phyloP scores from a whole-genome alignment of 2,888 invertebrate genomes.

The Panzeria rudis region DNA sequence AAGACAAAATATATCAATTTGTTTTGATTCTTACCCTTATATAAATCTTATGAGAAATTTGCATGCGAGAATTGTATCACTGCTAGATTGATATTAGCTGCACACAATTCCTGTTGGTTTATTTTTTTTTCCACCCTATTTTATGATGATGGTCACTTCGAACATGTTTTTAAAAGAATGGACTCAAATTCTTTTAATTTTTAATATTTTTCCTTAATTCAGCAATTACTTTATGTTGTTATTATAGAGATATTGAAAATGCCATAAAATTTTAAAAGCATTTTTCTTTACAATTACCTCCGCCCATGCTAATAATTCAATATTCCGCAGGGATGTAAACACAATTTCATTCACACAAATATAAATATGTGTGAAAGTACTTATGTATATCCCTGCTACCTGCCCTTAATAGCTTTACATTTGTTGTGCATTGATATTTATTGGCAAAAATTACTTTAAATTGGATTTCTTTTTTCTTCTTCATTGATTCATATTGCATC shows the following conservation, averaged over 20 bases:
- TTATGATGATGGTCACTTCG: no score
- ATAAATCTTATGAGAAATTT: no score
- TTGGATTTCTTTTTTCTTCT: background rate
- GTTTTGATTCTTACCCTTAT: no score
- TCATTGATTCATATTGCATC: background rate
- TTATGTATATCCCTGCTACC: background rate
- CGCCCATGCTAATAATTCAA: background rate
- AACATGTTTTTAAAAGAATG: no score
- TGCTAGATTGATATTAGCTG: no score
- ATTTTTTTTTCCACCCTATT: no score
- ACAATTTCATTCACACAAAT: background rate
- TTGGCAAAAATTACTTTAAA: constrained; percentile 28
- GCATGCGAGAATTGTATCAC: no score
- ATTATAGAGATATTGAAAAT: background rate
- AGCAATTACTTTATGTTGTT: background rate
- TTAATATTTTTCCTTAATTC: background rate
- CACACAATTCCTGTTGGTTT: no score
- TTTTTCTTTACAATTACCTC: background rate
- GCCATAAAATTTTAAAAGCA: background rate
- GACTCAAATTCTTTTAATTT: background rate
- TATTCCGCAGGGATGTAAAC: background rate
- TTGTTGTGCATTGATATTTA: constrained; percentile 20
- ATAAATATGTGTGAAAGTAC: background rate
- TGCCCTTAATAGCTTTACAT: background rate
- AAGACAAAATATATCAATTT: no score